A percentile compares a stretch with the other conserved stretches of the same genome.
phyloP scores from a whole-genome alignment of 1,140 invertebrate genomes.

The Spodoptera frugiperda region DNA sequence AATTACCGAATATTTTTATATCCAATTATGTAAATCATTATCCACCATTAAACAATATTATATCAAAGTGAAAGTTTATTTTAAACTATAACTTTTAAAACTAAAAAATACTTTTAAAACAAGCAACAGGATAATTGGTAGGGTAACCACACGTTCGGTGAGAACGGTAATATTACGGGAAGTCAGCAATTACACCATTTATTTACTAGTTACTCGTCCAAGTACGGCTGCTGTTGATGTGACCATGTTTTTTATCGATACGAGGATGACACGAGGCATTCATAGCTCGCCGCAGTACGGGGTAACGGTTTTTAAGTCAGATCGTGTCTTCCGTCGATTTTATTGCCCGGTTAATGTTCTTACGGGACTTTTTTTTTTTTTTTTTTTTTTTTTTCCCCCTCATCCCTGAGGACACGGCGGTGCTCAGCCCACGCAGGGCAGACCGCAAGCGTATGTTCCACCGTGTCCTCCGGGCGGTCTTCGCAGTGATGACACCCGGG shows the following conservation, averaged over 20 bases:
- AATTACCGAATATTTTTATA: no score
- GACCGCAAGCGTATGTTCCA: no score
- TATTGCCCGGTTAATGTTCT: conserved; percentile 13
- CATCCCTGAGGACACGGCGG: no score
- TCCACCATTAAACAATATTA: neutral
- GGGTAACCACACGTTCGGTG: conserved; percentile 39
- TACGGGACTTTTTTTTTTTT: conserved; percentile 37
- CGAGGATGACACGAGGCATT: conserved; percentile 33
- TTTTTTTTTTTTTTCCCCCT: no score
- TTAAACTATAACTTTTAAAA: conserved; percentile 10
- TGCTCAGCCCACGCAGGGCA: no score
- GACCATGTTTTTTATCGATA: conserved; percentile 39
- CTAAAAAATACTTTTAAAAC: neutral
- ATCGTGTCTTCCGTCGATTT: conserved; percentile 17
- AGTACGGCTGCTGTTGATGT: conserved; percentile 37
- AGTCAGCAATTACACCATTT: conserved; percentile 50
- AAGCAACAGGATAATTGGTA: conserved; percentile 51
- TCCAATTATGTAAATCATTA: no score
- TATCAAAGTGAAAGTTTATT: conserved; percentile 14
- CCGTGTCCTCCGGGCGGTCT: no score
- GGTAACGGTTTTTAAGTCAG: conserved; percentile 32
- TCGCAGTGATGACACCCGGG: no score
- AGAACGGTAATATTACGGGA: conserved; percentile 55
- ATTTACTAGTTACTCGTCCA: conserved; percentile 24
- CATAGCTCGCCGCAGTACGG: conserved; percentile 4